Base-by-base conservation (phyloP, 1,140 invertebrate species). In the Euura lappo region DNA sequence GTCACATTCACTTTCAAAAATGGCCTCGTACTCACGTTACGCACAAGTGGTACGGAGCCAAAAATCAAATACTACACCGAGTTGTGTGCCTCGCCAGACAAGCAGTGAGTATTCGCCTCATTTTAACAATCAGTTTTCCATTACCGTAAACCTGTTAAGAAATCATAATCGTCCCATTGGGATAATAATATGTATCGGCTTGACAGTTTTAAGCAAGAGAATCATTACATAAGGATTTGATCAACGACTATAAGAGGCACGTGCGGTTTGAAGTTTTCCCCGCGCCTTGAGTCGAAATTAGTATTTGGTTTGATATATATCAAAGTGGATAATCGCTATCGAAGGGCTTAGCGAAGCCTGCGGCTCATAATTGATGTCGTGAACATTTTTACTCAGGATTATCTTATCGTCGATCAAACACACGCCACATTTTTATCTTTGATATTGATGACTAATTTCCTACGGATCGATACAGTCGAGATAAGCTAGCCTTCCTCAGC, bases 31-130 rank as follows among this genome's bases (percentile, higher is more conserved):
- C 90, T 94, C 0, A 99, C 97, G 0, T 86, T 99, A 6, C 91
- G 99, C 76, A 98, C 98, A 0, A 99, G 97, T 88, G 99, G 99
- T 28, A 99, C 99, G 0, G 99, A 99, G 86, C 98, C 98, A 13
- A 99, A 99, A 88, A 91, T 99, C 72, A 99, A 99, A 88, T 99
- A 98, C 86, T 99, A 99, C 86, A 95, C 95, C 1, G 98, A 99
- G 88, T 89, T 98, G 65, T 93, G 94, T 78, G 93, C 93, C 77
- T 82, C 89, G 13, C 92, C 93, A 1, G 88, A 89, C 64, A 84
- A 92, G 76, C 88, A 86, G 92, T 93, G 86, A 90, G 89, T 89
- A 76, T 72, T 72, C 28, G 1, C 28, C 28, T 72, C 71, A 71
- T 68, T 13, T 73, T 66, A 68, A 60, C 28, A 28, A 28, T 28